Evolutionary conservation across 2,113 vertebrate genomes (phyloP).

Genomic region (Galeopterus variegatus): DNA sequence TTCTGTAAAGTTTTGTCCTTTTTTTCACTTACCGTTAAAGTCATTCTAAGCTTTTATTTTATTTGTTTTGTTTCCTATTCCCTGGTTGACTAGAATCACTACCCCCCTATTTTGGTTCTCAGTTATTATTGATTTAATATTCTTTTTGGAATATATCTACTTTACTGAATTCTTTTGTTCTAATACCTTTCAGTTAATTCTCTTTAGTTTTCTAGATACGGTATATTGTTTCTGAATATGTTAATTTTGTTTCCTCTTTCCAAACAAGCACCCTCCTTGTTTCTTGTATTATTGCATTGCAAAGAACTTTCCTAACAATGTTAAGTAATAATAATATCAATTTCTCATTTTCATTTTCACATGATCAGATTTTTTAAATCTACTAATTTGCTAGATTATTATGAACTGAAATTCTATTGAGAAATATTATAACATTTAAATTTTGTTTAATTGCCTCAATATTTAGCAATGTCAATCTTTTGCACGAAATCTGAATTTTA

Average conservation of each 20-base stretch:
- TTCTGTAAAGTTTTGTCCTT: not conserved
- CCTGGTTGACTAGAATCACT: not conserved
- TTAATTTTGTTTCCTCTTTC: not conserved
- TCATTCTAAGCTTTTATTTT: not conserved
- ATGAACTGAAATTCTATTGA: not conserved
- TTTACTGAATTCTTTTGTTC: not conserved
- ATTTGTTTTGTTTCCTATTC: not conserved
- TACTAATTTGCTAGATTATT: not conserved
- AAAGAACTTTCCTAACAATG: not conserved
- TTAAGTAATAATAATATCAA: not conserved
- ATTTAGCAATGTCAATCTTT: not conserved
- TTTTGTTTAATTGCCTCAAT: not conserved
- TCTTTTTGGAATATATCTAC: not conserved
- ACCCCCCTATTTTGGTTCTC: not conserved
- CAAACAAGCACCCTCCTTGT: not conserved
- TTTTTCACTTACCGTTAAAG: not conserved
- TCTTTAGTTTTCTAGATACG: not conserved
- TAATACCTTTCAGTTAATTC: not conserved
- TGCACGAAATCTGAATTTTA: not conserved
- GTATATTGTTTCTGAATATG: not conserved
- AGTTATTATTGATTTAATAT: not conserved
- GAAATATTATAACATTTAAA: not conserved
- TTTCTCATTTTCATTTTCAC: not conserved
- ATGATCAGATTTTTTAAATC: not conserved
- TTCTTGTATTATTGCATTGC: not conserved